phyloP scores from a whole-genome alignment of 2,797 vertebrate species.

The Pipistrellus pygmaeus region DNA sequence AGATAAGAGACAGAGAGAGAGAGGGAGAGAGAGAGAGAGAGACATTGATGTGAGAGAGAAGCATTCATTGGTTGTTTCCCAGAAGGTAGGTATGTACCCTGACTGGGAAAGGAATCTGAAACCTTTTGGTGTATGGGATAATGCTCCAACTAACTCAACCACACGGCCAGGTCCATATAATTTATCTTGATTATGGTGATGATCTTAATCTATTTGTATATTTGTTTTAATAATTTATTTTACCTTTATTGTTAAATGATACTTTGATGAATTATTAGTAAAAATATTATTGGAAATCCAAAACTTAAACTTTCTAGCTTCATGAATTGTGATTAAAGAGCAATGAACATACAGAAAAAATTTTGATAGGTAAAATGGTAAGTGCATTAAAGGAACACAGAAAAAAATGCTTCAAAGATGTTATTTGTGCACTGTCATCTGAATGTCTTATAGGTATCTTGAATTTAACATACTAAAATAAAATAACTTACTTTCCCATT shows the following conservation, averaged over 20 bases:
- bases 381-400: not conserved
- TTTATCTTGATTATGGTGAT: not conserved
- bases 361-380: not conserved
- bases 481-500: not conserved
- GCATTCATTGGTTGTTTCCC: too few relatives aligned
- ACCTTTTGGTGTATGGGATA: too few relatives aligned
- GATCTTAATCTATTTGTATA: not conserved
- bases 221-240: constrained; percentile 14
- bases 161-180: too few relatives aligned
- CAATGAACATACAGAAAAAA: not conserved
- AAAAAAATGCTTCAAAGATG: not conserved
- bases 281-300: not conserved
- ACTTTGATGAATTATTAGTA: not conserved
- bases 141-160: too few relatives aligned
- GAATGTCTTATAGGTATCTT: not conserved
- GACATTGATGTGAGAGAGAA: too few relatives aligned
- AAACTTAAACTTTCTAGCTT: not conserved
- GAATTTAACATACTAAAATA: not conserved
- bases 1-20: too few relatives aligned
- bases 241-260: not conserved
- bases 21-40: too few relatives aligned
- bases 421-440: not conserved
- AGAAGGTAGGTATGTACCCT: too few relatives aligned
- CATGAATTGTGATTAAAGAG: not conserved
- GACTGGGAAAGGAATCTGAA: too few relatives aligned